phyloP scores from a whole-genome alignment of 2,113 vertebrate genomes.

The Pundamilia nyererei region DNA sequence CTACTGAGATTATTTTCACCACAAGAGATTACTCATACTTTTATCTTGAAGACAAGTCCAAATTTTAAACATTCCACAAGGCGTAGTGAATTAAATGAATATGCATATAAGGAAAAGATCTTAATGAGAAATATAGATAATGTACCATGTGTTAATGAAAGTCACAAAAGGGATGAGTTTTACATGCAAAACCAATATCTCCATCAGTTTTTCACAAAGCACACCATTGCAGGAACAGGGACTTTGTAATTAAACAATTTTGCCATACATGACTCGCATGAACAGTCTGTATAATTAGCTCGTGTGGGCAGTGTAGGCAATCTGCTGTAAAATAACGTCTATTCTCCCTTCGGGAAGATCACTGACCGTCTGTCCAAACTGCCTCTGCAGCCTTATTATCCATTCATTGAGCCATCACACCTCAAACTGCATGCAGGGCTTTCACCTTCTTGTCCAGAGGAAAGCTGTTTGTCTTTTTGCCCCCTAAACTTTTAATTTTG shows the following conservation, averaged over 20 bases:
- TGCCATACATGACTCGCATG: slow-evolving; percentile 59
- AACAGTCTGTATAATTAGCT: slow-evolving; percentile 62
- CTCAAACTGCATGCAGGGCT: slow-evolving; percentile 1
- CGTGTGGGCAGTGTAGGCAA: slow-evolving; percentile 60
- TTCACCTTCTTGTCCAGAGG: background rate
- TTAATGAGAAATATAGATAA: background rate
- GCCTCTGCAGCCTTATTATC: slow-evolving; percentile 39
- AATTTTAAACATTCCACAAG: background rate
- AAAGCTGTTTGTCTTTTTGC: background rate
- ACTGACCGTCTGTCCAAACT: slow-evolving; percentile 54
- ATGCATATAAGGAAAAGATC: background rate
- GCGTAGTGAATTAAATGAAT: background rate
- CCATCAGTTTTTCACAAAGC: slow-evolving; percentile 18
- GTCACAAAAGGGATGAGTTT: background rate
- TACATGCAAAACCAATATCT: slow-evolving; percentile 31
- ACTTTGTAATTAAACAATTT: slow-evolving; percentile 54
- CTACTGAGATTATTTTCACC: background rate
- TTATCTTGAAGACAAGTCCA: background rate
- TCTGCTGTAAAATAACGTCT: slow-evolving; percentile 61
- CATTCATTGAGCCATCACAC: slow-evolving; percentile 23
- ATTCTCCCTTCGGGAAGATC: slow-evolving; percentile 47
- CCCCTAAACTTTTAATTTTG: background rate
- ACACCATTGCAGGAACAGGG: slow-evolving; percentile 29
- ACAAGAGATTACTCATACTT: background rate
- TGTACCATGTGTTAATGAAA: background rate